Base-by-base conservation (phyloP, 2,113 vertebrate species). In the Hemibagrus wyckioides region DNA sequence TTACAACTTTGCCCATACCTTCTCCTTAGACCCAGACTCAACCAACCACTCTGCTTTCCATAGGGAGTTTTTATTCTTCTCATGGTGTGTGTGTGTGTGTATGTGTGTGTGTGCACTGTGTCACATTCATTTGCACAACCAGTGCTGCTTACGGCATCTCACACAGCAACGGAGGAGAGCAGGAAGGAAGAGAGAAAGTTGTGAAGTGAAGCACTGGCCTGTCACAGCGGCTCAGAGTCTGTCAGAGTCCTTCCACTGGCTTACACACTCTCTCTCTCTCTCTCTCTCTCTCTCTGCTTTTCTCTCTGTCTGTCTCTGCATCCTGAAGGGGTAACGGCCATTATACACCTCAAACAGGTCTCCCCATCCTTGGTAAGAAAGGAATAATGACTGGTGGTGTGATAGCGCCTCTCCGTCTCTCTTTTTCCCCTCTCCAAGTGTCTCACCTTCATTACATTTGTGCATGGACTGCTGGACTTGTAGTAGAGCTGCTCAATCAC, bases 1-100 rank as follows among this genome's bases (percentile, higher is more conserved):
- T 93, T 93, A 91, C 91, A 93, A 85, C 90, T 89, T 92, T 89
- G 87, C 90, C 89, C 86, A 91, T 82, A 93, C 94, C 50, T 19
- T 44, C n/a, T 54, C 63, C 41, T 77, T 15, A 84, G 79, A 84
- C 79, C 85, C 33, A 63, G 69, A 57, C 56, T 39, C n/a, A 83
- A 30, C 52, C 84, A 83, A 30, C 23, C 39, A 48, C 30, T 85
- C 80, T n/a, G 41, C 23, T 56, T 87, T 63, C 52, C 14, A 76
- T 81, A 87, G 36, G 52, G 39, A 85, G 84, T 67, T 76, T 82
- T 82, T 75, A 65, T 39, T 65, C 39, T 89, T 71, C 30, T 61
- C 23, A 57, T 57, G 67, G 44, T 48, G 44, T 48, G 44, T 48
- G 48, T 48, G 61, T 39, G 52, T 54, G 80, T 52, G 75, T 79